phyloP scores from a whole-genome alignment of 1,140 invertebrate genomes.

The Phortica variegata region DNA sequence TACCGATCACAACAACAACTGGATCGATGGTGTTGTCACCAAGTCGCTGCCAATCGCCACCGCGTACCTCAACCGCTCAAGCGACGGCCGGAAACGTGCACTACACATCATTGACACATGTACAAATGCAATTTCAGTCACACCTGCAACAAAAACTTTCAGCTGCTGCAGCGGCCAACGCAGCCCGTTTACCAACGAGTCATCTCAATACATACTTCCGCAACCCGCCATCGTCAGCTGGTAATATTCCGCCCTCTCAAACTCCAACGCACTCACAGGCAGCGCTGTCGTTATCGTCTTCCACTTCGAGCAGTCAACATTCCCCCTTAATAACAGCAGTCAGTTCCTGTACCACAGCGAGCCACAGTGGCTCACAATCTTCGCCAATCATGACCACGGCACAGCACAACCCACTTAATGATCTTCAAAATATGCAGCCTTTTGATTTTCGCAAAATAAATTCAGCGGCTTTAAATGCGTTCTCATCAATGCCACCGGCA shows the following conservation, averaged over 20 bases:
- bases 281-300: too few relatives aligned
- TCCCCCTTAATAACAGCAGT: neutral
- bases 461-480: conserved; percentile 56
- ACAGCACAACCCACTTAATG: conserved; percentile 74
- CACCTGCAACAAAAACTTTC: conserved; percentile 59
- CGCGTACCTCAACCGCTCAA: conserved; percentile 32
- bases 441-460: conserved; percentile 86
- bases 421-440: conserved; percentile 92
- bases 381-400: conserved; percentile 57
- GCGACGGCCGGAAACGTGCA: conserved; percentile 33
- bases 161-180: conserved; percentile 32
- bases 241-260: conserved; percentile 1
- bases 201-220: conserved; percentile 58
- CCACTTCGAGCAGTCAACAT: conserved; percentile 50
- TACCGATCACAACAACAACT: conserved; percentile 10
- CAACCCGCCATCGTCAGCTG: conserved; percentile 33
- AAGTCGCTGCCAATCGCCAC: conserved; percentile 66
- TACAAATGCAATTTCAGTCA: conserved; percentile 61
- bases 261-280: too few relatives aligned
- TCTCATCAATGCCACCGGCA: conserved; percentile 36
- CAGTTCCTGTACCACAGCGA: neutral
- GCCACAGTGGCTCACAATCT: conserved; percentile 44
- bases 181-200: conserved; percentile 48
- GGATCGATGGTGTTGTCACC: conserved; percentile 65
- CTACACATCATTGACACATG: conserved; percentile 59